Conservation (phyloP, 1,140 invertebrate species). For the Diorhabda elongata region DNA sequence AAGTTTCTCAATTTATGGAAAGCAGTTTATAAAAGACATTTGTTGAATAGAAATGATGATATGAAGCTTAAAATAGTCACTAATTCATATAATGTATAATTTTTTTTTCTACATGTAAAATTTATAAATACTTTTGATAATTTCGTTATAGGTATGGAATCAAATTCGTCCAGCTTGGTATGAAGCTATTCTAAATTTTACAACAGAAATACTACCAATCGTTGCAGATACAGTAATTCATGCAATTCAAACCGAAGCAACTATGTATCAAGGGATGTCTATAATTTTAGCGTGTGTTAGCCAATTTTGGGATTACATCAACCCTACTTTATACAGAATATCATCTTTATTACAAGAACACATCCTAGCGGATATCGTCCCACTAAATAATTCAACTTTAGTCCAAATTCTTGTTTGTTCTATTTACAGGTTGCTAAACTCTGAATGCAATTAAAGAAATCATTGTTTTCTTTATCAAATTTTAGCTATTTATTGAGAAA, state of each 20-base stretch:
- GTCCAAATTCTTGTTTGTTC: conserved; percentile 62
- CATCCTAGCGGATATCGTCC: conserved; percentile 62
- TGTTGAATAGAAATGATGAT: no score
- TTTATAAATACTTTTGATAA: neutral
- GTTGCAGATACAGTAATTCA: conserved; percentile 61
- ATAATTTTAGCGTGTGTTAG: conserved; percentile 64
- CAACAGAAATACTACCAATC: conserved; percentile 57
- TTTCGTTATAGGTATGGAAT: conserved; percentile 62
- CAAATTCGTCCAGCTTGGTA: conserved; percentile 69
- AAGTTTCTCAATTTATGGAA: no score
- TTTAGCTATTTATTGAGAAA: conserved; percentile 12
- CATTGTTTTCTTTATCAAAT: neutral
- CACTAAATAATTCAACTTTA: conserved; percentile 60
- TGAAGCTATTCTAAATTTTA: conserved; percentile 60
- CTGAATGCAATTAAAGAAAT: neutral
- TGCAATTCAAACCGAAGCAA: conserved; percentile 65
- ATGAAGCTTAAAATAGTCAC: no score
- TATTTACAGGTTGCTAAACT: conserved; percentile 39
- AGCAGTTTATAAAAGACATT: no score
- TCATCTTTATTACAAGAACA: conserved; percentile 58
- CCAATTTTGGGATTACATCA: conserved; percentile 61
- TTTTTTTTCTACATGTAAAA: no score
- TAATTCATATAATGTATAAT: no score
- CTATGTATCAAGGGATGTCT: conserved; percentile 72
- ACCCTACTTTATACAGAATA: conserved; percentile 54